Base-by-base conservation (phyloP, 2,113 vertebrate genomes). In the Sarotherodon lohbergeri region DNA sequence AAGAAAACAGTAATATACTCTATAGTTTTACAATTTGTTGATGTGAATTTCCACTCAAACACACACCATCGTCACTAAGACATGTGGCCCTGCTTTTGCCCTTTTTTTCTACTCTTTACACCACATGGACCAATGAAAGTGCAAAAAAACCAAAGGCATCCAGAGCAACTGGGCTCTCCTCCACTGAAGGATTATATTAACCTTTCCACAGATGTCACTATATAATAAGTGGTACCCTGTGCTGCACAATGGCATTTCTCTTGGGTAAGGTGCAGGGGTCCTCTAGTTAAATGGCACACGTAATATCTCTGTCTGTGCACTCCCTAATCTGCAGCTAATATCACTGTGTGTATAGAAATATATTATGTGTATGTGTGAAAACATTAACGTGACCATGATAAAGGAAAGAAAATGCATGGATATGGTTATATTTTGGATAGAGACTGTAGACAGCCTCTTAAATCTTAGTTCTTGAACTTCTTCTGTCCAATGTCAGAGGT, bases 221-320 rank as follows among this genome's bases (percentile, higher is more conserved):
- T 95, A 94, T 94, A 95, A 95, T 93, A 91, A 90, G 91, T 82
- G 82, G 85, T 55, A 89, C 54, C 11, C 59, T 86, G 91, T 86
- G 90, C 91, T 29, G 85, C 92, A 91, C 86, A 83, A 71, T 93
- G 94, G 91, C 94, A 95, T 96, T 96, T 96, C 92, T 95, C 94
- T 94, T 93, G 87, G 86, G 84, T 90, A 92, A 91, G 91, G 94
- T 93, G 88, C 90, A 87, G 87, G 86, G 93, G 88, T 94, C 91
- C 52, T 80, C 82, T 82, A 83, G 91, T 90, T 96, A 96, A 96
- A 96, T 96, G 96, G 95, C 95, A 96, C 76, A 90, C 88, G 91
- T 95, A 96, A 96, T 96, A 94, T 90, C 83, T 82, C 86, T 73
- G 55, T 87, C 86, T 78, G 88, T 63, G 86, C 68, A 54, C 80